A percentile compares a stretch with the other conserved stretches of the same genome.
Evolutionary conservation across 2,888 invertebrate genomes (phyloP).

Genomic region (Diarsia mendica): DNA sequence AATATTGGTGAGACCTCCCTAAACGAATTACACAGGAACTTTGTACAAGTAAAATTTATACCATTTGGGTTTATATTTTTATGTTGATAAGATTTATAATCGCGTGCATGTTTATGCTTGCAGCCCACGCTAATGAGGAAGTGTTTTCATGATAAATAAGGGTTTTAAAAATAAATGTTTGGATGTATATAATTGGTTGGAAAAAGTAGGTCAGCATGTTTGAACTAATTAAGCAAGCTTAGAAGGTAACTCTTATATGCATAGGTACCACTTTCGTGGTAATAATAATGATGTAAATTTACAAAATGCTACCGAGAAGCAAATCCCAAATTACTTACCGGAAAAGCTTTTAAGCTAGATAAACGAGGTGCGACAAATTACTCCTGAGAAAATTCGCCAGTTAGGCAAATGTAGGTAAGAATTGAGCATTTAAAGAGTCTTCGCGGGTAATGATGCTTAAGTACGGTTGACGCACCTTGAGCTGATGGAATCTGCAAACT

Average conservation of each 20-base stretch:
- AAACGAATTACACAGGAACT: conserved; percentile 68
- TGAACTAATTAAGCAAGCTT: conserved; percentile 47
- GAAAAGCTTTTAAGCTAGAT: conserved; percentile 39
- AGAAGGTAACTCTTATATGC: conserved; percentile 15
- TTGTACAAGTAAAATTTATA: conserved; percentile 44
- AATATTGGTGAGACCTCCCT: conserved; percentile 78
- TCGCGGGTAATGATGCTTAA: conserved; percentile 7
- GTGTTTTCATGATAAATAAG: conserved; percentile 49
- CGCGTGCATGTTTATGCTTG: conserved; percentile 49
- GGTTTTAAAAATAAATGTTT: conserved; percentile 53
- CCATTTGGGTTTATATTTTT: conserved; percentile 35
- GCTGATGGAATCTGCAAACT: neutral
- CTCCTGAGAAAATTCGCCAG: conserved; percentile 16
- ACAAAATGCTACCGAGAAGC: conserved; percentile 9
- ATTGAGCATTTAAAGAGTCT: conserved; percentile 3
- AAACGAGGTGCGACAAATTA: conserved; percentile 43
- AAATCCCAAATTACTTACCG: conserved; percentile 16
- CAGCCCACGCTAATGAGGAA: conserved; percentile 56
- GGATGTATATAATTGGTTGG: conserved; percentile 48
- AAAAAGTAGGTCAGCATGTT: conserved; percentile 50
- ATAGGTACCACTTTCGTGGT: conserved; percentile 4
- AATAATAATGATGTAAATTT: conserved; percentile 29
- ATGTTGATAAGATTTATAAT: conserved; percentile 45
- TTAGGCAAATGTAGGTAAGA: conserved; percentile 29
- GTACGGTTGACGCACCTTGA: neutral